Percentiles rank a stretch among this genome's conserved stretches.
These are phyloP conservation scores for Thamnophis sirtalis DNA, from an alignment of 2,113 vertebrate genomes.

Conservation along the genomic window DNA sequence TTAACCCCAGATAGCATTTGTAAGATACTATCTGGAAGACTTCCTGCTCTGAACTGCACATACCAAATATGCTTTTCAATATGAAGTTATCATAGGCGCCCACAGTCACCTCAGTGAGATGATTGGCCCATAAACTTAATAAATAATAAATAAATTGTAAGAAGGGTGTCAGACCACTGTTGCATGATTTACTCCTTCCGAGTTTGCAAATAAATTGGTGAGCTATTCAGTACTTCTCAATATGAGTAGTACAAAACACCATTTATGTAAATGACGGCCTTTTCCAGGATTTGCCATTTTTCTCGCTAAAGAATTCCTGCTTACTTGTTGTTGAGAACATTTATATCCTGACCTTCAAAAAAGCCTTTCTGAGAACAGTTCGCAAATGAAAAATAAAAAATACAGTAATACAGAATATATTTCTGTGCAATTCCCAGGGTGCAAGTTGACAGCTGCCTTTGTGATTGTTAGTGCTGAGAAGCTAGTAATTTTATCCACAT, in stretches of 20 bases:
- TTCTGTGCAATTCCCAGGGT: neutral
- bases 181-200: neutral
- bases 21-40: neutral
- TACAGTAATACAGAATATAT: neutral
- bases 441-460: neutral
- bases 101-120: neutral
- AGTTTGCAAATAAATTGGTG: neutral
- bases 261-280: neutral
- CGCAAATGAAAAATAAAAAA: neutral
- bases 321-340: neutral
- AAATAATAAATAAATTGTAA: neutral
- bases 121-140: neutral
- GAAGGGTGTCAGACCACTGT: neutral
- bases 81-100: neutral
- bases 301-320: neutral
- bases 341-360: neutral
- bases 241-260: neutral
- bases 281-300: neutral
- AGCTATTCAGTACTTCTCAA: neutral
- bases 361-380: neutral
- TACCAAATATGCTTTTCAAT: neutral
- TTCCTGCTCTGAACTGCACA: neutral
- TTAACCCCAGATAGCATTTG: neutral
- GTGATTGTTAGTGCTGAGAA: neutral
- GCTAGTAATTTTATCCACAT: neutral